Percentiles rank a stretch among this genome's conserved stretches.
These are phyloP conservation scores for Myzus persicae DNA, from an alignment of 1,140 invertebrate genomes.

Conservation along the genomic window DNA sequence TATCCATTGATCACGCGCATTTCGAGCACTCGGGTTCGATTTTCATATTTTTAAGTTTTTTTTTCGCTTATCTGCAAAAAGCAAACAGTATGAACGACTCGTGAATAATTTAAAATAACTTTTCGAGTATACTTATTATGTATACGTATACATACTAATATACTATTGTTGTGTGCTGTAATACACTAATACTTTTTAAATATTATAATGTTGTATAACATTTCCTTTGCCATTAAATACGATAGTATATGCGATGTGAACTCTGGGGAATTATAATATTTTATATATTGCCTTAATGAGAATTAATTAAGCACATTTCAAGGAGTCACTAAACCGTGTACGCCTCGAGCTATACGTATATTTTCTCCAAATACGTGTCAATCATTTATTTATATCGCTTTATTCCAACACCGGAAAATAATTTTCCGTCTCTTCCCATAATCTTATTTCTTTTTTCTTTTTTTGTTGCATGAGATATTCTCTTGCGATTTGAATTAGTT, in stretches of 20 bases:
- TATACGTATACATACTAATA: background rate
- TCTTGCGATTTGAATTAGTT: slow-evolving; percentile 2
- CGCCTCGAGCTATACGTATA: background rate
- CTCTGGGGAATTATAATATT: slow-evolving; percentile 1
- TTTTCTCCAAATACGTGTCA: background rate
- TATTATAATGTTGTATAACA: background rate
- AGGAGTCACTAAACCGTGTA: background rate
- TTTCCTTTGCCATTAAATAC: background rate
- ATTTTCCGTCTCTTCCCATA: background rate
- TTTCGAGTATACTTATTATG: background rate
- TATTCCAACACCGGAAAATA: background rate
- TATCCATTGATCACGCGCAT: background rate
- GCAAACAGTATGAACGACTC: background rate
- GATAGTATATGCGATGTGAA: background rate
- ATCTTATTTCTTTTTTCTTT: background rate
- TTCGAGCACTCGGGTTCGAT: background rate
- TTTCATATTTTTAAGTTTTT: background rate
- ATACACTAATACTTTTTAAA: background rate
- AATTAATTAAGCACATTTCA: background rate
- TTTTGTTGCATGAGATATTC: background rate
- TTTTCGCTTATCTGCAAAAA: background rate
- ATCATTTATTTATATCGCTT: slow-evolving; percentile 27
- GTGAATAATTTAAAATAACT: background rate
- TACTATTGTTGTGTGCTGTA: background rate
- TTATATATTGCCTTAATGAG: background rate